phyloP scores from a whole-genome alignment of 2,888 invertebrate species.

The Erebia aethiops region DNA sequence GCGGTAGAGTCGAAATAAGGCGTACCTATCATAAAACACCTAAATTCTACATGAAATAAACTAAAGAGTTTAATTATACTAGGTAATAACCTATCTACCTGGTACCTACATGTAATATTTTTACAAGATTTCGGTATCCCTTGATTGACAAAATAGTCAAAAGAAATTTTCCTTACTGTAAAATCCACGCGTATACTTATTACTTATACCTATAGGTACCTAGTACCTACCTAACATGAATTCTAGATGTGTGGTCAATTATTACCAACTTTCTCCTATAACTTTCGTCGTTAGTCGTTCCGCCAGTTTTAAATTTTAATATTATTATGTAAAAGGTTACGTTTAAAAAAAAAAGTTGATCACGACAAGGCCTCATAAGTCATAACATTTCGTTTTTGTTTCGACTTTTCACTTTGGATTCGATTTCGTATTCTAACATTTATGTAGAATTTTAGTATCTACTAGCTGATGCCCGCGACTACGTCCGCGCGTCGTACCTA shows the following conservation, averaged over 20 bases:
- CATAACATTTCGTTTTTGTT: constrained; percentile 10
- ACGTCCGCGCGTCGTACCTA: too few relatives aligned
- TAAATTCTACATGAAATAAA: too few relatives aligned
- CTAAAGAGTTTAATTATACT: too few relatives aligned
- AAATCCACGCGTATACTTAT: constrained; percentile 5
- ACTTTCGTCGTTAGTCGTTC: constrained; percentile 33
- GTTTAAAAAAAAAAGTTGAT: constrained; percentile 24
- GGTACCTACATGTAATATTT: too few relatives aligned
- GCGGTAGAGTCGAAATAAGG: too few relatives aligned
- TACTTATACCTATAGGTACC: too few relatives aligned
- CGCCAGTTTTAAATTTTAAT: neutral
- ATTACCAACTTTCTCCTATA: constrained; percentile 36
- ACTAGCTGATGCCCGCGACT: too few relatives aligned
- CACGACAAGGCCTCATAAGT: constrained; percentile 20
- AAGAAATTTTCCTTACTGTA: constrained; percentile 9
- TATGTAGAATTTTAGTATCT: too few relatives aligned
- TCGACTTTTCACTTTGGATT: neutral
- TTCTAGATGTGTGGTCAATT: constrained; percentile 31
- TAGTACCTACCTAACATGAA: neutral
- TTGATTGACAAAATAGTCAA: neutral
- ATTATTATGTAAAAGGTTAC: constrained; percentile 18
- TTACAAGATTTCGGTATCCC: too few relatives aligned
- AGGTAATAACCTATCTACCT: too few relatives aligned
- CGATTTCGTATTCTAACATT: neutral
- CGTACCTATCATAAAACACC: too few relatives aligned